These are phyloP conservation scores for Branchinecta lynchi DNA, from an alignment of 1,140 invertebrate species.

Conservation along the genomic window DNA sequence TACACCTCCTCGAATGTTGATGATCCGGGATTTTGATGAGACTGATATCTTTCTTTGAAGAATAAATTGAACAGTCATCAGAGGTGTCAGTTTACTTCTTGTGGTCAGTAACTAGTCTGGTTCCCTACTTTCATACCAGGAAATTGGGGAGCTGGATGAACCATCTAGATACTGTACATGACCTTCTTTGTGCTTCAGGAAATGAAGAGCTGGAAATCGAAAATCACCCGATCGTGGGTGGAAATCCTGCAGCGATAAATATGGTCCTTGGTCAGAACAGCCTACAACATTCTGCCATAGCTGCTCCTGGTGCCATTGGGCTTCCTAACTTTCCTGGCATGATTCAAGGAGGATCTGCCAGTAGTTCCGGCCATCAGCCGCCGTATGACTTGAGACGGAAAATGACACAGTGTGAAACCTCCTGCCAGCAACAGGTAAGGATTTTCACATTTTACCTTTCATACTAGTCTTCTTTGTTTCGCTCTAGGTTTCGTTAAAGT, in stretches of 20 bases:
- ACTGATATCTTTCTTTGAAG: too few species aligned
- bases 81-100: too few species aligned
- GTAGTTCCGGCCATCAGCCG: constrained; percentile 43
- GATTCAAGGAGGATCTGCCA: constrained; percentile 15
- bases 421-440: constrained; percentile 17
- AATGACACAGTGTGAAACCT: constrained; percentile 42
- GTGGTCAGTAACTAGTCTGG: too few species aligned
- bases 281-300: neutral
- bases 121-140: too few species aligned
- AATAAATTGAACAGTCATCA: too few species aligned
- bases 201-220: too few species aligned
- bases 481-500: constrained; percentile 23
- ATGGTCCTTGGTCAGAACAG: neutral
- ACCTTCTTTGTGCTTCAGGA: too few species aligned
- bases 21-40: too few species aligned
- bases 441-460: constrained; percentile 26
- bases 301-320: constrained; percentile 15
- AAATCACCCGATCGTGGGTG: neutral
- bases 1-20: too few species aligned
- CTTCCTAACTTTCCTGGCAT: constrained; percentile 12
- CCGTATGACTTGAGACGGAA: constrained; percentile 70
- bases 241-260: neutral
- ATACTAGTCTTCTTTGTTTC: constrained; percentile 35
- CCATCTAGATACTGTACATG: too few species aligned
- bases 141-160: too few species aligned